Conservation (phyloP, 2,888 invertebrate species). For the Chrysolina oricalcia region DNA sequence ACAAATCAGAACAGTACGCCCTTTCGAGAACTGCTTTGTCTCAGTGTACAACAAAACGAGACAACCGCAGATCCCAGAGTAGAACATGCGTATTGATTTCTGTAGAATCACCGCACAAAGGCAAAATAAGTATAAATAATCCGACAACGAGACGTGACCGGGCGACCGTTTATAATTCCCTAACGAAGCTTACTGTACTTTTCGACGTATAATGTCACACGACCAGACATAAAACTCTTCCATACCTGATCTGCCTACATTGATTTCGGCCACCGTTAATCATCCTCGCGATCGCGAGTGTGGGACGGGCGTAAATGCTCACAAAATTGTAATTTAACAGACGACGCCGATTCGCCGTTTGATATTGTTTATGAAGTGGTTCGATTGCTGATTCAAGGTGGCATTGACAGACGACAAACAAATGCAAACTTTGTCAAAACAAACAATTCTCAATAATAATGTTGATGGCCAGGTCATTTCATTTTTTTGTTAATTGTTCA, state of each 20-base stretch:
- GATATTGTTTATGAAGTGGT: constrained; percentile 1
- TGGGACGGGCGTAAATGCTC: constrained; percentile 46
- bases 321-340: constrained; percentile 51
- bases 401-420: constrained; percentile 23
- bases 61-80: not conserved
- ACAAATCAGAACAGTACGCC: no score
- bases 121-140: constrained; percentile 45
- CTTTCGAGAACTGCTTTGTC: not conserved
- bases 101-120: constrained; percentile 38
- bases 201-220: constrained; percentile 50
- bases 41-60: not conserved
- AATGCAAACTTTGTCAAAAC: not conserved
- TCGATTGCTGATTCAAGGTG: constrained; percentile 23
- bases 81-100: constrained; percentile 28
- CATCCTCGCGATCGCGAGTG: constrained; percentile 39
- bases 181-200: constrained; percentile 57
- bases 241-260: constrained; percentile 47
- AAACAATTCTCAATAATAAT: no score
- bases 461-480: no score
- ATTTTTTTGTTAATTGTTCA: no score
- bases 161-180: constrained; percentile 56
- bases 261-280: constrained; percentile 52
- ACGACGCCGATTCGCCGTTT: constrained; percentile 15
- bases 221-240: constrained; percentile 49
- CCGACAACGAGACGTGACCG: constrained; percentile 49